Evolutionary conservation across 2,888 invertebrate genomes (phyloP).

Genomic region (Drosophila aldrichi): DNA sequence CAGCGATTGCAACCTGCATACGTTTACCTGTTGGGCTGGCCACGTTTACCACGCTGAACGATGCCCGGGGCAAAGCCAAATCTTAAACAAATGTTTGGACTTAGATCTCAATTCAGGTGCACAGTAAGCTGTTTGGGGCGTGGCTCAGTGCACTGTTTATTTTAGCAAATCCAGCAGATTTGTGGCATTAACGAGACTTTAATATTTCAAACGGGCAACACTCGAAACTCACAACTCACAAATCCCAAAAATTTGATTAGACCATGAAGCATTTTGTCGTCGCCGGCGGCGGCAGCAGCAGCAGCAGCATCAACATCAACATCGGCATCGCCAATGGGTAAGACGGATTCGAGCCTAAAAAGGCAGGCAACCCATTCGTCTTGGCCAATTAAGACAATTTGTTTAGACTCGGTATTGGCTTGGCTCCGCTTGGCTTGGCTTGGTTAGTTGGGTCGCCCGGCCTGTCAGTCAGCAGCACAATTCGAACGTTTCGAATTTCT

Average conservation of each 20-base stretch:
- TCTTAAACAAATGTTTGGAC: conserved; percentile 58
- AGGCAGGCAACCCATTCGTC: conserved; percentile 58
- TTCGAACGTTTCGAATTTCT: conserved; percentile 37
- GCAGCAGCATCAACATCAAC: conserved; percentile 3
- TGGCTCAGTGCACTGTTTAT: conserved; percentile 51
- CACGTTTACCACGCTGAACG: neutral
- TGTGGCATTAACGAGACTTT: conserved; percentile 62
- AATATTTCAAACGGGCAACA: conserved; percentile 33
- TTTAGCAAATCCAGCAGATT: conserved; percentile 62
- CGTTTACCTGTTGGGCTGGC: conserved; percentile 31
- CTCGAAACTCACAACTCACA: neutral
- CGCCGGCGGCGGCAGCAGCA: conserved; percentile 32
- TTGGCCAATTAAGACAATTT: conserved; percentile 71
- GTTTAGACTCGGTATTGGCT: conserved; percentile 48
- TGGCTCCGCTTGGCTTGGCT: neutral
- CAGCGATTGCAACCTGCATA: conserved; percentile 1
- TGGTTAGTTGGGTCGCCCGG: conserved; percentile 22
- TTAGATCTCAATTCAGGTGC: conserved; percentile 25
- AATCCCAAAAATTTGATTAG: conserved; percentile 49
- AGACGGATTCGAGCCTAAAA: conserved; percentile 45
- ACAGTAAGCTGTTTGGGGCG: conserved; percentile 43
- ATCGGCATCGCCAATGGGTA: conserved; percentile 3
- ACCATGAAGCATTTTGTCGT: conserved; percentile 53
- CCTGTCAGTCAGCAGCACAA: conserved; percentile 42
- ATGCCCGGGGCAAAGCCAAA: conserved; percentile 44